phyloP scores from a whole-genome alignment of 2,113 vertebrate genomes.

The Pelecanoides urinatrix region DNA sequence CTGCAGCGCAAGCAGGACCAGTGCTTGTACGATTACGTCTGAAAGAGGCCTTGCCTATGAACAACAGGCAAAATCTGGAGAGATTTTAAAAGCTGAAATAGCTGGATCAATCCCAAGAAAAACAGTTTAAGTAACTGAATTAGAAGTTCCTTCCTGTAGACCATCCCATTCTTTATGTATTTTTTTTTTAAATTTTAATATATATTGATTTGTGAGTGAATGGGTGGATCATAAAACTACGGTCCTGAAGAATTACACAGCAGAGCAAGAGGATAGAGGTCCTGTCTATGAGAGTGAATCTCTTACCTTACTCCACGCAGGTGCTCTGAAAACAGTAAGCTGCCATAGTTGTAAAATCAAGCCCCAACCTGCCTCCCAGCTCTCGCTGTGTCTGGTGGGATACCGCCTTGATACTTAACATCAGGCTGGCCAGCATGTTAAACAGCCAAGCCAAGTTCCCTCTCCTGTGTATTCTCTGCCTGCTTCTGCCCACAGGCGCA shows the following conservation, averaged over 20 bases:
- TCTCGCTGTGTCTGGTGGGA: neutral
- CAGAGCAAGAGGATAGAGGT: neutral
- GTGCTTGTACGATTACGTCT: neutral
- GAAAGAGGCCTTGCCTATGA: neutral
- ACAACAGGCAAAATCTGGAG: neutral
- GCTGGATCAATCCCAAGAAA: neutral
- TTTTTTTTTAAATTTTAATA: neutral
- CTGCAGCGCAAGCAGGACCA: neutral
- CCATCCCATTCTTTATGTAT: neutral
- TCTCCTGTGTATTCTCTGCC: conserved; percentile 20
- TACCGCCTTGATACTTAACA: neutral
- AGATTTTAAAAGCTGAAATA: neutral
- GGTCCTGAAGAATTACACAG: neutral
- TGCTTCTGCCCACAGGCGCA: neutral
- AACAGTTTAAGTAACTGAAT: neutral
- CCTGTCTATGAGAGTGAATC: neutral
- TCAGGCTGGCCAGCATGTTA: neutral
- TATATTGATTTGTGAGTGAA: neutral
- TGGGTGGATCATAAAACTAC: neutral
- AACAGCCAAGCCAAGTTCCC: neutral
- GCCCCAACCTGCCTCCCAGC: neutral
- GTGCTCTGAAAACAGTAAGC: neutral
- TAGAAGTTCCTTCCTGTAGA: neutral
- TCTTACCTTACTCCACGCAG: conserved; percentile 34
- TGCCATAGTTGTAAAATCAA: neutral